phyloP scores from a whole-genome alignment of 2,797 vertebrate species.

The Erpetoichthys calabaricus region DNA sequence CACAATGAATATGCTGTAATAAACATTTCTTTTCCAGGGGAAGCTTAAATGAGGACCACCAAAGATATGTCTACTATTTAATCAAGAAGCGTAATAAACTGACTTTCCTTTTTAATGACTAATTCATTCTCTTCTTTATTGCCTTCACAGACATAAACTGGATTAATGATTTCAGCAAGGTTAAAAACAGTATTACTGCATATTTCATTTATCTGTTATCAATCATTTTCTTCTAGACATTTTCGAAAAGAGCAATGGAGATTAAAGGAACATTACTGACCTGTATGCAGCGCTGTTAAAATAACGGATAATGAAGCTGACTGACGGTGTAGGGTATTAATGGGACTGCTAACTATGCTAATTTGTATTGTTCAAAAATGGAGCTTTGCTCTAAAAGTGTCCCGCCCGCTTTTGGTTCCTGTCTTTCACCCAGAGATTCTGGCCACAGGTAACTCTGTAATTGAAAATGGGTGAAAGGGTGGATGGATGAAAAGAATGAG shows the following conservation, averaged over 20 bases:
- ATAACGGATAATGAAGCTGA: constrained; percentile 9
- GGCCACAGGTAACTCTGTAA: too few relatives aligned
- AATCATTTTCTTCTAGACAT: constrained; percentile 51
- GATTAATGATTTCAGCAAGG: constrained; percentile 64
- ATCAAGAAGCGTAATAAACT: constrained; percentile 64
- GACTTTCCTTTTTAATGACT: constrained; percentile 59
- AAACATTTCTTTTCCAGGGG: too few relatives aligned
- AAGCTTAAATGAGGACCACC: constrained; percentile 5
- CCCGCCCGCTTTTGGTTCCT: too few relatives aligned
- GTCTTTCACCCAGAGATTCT: too few relatives aligned
- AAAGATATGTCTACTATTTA: constrained; percentile 60
- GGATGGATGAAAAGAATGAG: too few relatives aligned
- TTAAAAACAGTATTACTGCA: constrained; percentile 60
- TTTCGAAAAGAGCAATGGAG: constrained; percentile 46
- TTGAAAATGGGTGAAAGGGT: too few relatives aligned
- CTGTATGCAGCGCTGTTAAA: constrained; percentile 48
- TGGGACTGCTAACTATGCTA: too few relatives aligned
- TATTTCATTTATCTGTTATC: constrained; percentile 52
- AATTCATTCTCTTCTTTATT: constrained; percentile 63
- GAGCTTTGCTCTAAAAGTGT: too few relatives aligned
- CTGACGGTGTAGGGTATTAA: too few relatives aligned
- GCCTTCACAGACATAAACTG: constrained; percentile 56
- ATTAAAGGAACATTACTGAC: constrained; percentile 58
- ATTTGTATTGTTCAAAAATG: too few relatives aligned
- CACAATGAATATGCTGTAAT: too few relatives aligned